Evolutionary conservation across 2,797 vertebrate species (phyloP).

Genomic region (Gambelia wislizenii): DNA sequence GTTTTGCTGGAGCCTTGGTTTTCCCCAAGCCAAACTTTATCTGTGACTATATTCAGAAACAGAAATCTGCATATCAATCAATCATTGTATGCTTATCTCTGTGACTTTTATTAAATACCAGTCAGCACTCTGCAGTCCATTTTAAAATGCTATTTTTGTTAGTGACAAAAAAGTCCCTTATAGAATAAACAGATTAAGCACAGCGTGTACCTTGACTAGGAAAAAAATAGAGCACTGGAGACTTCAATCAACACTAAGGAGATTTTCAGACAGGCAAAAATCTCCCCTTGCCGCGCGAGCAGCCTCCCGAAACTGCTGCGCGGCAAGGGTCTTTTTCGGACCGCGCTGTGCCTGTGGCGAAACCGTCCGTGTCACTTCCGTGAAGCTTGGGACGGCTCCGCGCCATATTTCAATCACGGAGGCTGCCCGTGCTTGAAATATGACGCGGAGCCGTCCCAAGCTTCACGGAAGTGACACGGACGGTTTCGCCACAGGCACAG

Average conservation of each 20-base stretch:
- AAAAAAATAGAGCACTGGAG: neutral
- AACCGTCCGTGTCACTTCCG: too few relatives aligned
- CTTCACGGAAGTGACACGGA: too few relatives aligned
- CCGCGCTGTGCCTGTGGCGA: too few relatives aligned
- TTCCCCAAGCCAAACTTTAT: neutral
- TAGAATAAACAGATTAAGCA: slow-evolving; percentile 29
- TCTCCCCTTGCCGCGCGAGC: too few relatives aligned
- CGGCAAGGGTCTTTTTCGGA: too few relatives aligned
- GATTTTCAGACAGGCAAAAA: too few relatives aligned
- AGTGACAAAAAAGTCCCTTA: neutral
- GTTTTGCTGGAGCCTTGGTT: neutral
- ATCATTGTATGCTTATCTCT: neutral
- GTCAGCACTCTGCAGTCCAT: slow-evolving; percentile 10
- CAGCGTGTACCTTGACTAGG: slow-evolving; percentile 15
- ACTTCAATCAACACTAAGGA: slow-evolving; percentile 5
- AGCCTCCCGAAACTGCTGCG: too few relatives aligned
- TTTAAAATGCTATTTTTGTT: slow-evolving; percentile 38
- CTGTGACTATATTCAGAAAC: neutral
- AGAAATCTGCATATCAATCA: slow-evolving; percentile 39
- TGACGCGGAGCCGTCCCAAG: too few relatives aligned
- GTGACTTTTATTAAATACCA: slow-evolving; percentile 24
- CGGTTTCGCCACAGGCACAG: too few relatives aligned
- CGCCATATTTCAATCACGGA: too few relatives aligned
- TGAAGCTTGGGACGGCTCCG: too few relatives aligned
- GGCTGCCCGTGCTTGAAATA: too few relatives aligned